Percentiles rank a stretch among this genome's conserved stretches.
These are phyloP conservation scores for Eubasilissa regina DNA, from an alignment of 1,140 invertebrate genomes.

Conservation along the genomic window DNA sequence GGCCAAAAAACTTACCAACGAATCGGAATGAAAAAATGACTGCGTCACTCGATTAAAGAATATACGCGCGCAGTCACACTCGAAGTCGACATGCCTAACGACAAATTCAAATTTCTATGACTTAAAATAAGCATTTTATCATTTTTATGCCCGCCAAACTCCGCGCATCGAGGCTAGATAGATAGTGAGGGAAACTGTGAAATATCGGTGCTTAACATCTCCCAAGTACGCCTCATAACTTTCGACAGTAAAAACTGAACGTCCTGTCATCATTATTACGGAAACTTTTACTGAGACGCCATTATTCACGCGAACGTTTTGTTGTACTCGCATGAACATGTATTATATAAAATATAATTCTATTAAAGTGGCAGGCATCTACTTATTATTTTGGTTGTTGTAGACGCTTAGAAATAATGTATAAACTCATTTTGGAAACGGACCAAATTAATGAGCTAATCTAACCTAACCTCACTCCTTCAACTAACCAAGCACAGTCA, in stretches of 20 bases:
- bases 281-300: background rate
- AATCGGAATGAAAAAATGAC: background rate
- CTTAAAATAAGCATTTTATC: slow-evolving; percentile 36
- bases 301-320: background rate
- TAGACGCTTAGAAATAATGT: too few species aligned
- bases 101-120: slow-evolving; percentile 27
- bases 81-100: slow-evolving; percentile 5
- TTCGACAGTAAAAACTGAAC: slow-evolving; percentile 24
- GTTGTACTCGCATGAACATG: background rate
- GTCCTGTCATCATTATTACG: slow-evolving; percentile 17
- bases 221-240: slow-evolving; percentile 25
- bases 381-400: too few species aligned
- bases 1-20: too few species aligned
- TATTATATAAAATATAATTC: too few species aligned
- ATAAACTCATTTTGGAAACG: too few species aligned
- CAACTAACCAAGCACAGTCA: too few species aligned
- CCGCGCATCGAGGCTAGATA: slow-evolving; percentile 14
- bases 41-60: slow-evolving; percentile 16
- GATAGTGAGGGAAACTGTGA: slow-evolving; percentile 21
- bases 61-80: slow-evolving; percentile 7
- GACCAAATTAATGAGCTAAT: too few species aligned
- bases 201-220: slow-evolving; percentile 34
- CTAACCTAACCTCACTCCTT: too few species aligned
- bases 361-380: too few species aligned
- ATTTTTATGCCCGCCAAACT: slow-evolving; percentile 29